Percentiles rank a stretch among this genome's conserved stretches.
phyloP scores from a whole-genome alignment of 2,888 invertebrate genomes.

The Coleophora flavipennella region DNA sequence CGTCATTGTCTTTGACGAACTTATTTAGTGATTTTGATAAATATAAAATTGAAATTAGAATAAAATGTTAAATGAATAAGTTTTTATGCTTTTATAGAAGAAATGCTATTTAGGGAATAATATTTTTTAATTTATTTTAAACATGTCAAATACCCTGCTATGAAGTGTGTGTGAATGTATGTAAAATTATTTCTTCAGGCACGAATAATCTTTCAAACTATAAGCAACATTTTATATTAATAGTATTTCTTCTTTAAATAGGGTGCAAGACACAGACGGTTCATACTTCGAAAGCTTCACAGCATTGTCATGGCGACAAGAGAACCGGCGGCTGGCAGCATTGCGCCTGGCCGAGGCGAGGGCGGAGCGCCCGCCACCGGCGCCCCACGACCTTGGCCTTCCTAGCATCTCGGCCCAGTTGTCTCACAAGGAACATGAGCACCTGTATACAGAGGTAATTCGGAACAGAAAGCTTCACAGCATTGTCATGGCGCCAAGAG shows the following conservation, averaged over 20 bases:
- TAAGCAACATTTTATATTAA: too few species aligned
- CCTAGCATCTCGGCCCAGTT: conserved; percentile 84
- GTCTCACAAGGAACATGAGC: conserved; percentile 64
- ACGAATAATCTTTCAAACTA: too few species aligned
- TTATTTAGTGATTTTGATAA: too few species aligned
- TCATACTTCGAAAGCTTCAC: conserved; percentile 97
- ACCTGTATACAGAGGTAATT: conserved; percentile 60
- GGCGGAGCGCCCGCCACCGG: conserved; percentile 78
- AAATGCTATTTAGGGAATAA: too few species aligned
- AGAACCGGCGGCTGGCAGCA: conserved; percentile 87
- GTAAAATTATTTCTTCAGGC: too few species aligned
- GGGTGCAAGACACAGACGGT: conserved; percentile 94
- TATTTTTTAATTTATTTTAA: too few species aligned
- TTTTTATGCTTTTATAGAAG: too few species aligned
- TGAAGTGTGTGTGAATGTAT: too few species aligned
- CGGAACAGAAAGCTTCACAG: conserved; percentile 76
- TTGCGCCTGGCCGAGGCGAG: conserved; percentile 82
- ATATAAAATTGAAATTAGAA: too few species aligned
- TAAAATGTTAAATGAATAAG: too few species aligned
- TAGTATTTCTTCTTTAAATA: conserved; percentile 37
- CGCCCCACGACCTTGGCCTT: conserved; percentile 77
- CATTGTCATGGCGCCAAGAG: conserved; percentile 92
- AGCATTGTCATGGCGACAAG: conserved; percentile 92
- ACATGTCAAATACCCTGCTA: too few species aligned
- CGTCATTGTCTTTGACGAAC: too few species aligned